phyloP scores from a whole-genome alignment of 2,888 invertebrate genomes.

The Peribatodes rhomboidaria region DNA sequence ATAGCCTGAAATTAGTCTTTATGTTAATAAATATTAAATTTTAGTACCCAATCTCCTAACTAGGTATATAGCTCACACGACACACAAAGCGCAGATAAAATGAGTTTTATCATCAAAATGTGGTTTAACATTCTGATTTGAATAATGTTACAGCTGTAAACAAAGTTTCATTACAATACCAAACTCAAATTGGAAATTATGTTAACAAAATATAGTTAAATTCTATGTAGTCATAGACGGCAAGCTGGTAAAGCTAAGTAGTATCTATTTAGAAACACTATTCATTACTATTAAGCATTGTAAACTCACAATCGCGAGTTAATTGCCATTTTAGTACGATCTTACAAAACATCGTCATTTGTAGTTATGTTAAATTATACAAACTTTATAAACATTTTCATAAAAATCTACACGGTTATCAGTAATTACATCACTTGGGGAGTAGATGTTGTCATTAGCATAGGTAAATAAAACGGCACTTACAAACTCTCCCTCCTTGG shows the following conservation, averaged over 20 bases:
- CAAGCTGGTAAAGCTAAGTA: neutral
- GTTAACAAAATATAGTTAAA: neutral
- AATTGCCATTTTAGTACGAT: too few species aligned
- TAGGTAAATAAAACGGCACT: constrained; percentile 32
- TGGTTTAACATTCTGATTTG: neutral
- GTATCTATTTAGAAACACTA: neutral
- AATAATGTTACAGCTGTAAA: neutral
- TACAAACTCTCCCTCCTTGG: constrained; percentile 12
- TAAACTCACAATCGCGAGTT: too few species aligned
- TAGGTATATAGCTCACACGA: neutral
- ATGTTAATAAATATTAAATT: neutral
- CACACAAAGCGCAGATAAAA: neutral
- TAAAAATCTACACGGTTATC: constrained; percentile 15
- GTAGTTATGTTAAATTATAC: neutral
- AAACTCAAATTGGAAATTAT: too few species aligned
- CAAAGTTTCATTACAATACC: neutral
- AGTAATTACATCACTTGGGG: constrained; percentile 15
- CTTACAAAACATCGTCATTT: neutral
- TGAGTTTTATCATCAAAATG: neutral
- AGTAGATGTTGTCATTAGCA: constrained; percentile 25
- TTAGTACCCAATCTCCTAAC: neutral
- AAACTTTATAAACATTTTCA: neutral
- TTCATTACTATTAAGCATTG: neutral
- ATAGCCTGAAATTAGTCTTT: neutral
- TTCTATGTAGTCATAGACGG: neutral